Evolutionary conservation across 2,113 vertebrate genomes (phyloP), one percentile per base, ranked within the genome.

Genomic region (Oryzias curvinotus): DNA sequence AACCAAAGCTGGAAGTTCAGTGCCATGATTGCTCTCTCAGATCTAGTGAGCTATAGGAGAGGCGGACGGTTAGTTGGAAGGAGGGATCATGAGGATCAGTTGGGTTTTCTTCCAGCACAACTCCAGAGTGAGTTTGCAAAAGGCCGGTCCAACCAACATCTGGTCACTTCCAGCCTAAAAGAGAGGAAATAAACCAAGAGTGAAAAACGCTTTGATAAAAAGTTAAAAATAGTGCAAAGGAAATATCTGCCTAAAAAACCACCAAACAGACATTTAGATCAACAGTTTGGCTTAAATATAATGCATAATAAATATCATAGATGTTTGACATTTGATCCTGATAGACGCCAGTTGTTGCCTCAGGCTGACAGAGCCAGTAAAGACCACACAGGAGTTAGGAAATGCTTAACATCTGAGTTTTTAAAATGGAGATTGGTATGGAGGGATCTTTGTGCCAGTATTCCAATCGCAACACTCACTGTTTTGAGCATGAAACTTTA

Each of bases 11-110:
- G 19, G 75, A 53, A 65, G 75, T 60, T 61, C 53, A 80, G 78
- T 1, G 86, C 92, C 95, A 96, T 96, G 81, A 72, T 88, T 80
- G 68, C 76, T 77, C 71, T 65, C 62, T 54, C 65, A 75, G 78
- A 57, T 75, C 68, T 60, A 65, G 60, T 62, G 45, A 42, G 54
- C 81, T 80, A 75, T 51, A 83, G 36, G 49, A 74, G 71, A 75
- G 73, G 58, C 77, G 71, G 71, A 10, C 21, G 58, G 66, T 82
- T 59, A 47, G 41, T 57, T 55, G 69, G 68, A 77, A 57, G 57
- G 49, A 74, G 26, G 49, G 44, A 55, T 77, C 52, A 65, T 70
- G 51, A 71, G 70, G 79, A 87, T 84, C 44, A 59, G 77, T 76
- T 65, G 80, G 8, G 52, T 73, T 68, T 41, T 15, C 16, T 45